Evolutionary conservation across 1,140 invertebrate genomes (phyloP), one percentile per base, ranked within the genome.

Genomic region (Drosophila suzukii): DNA sequence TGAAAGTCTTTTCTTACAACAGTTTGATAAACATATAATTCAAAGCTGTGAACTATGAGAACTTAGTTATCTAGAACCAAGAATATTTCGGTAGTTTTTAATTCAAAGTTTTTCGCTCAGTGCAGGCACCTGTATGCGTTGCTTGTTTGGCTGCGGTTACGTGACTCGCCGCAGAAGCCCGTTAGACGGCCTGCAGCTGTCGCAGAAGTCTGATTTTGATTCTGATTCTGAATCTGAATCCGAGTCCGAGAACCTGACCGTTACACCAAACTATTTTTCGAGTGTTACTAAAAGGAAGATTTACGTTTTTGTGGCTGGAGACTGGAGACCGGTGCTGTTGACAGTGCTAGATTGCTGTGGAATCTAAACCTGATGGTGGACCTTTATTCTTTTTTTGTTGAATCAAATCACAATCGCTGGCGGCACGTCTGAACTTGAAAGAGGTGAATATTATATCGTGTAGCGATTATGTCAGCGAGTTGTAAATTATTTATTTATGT

Each of bases 381-480:
- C 58, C 78, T 54, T 32, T 46, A 67, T 82, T 86, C 79, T 81
- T 86, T 86, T 86, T 74, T 75, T 68, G 74, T 86, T 72, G 43
- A 58, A 89, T 88, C 78, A 79, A 82, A 82, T 62, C 83, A 86
- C 82, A 86, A 88, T 81, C 53, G 58, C 47, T 58, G 71, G 66
- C 83, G 79, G 84, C 84, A 88, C 83, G 83, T 89, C 67, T 88
- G 83, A 88, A 83, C 83, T 88, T 89, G 83, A 77, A 81, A 56
- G 74, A 77, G 55, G 62, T 78, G 57, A 49, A 79, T 66, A 59
- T 47, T 57, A 71, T 47, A 57, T 74, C 41, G 60, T 77, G 62
- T 46, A 76, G 51, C 49, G 57, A 85, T 86, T 85, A 85, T 86
- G 81, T 86, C 81, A 85, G 82, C 82, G 78, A 15, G 53, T 81